Percentiles rank a stretch among this genome's conserved stretches.
These are phyloP conservation scores for Acropora tenuis DNA, from an alignment of 64 coral and sea anemone species.

Conservation along the genomic window DNA sequence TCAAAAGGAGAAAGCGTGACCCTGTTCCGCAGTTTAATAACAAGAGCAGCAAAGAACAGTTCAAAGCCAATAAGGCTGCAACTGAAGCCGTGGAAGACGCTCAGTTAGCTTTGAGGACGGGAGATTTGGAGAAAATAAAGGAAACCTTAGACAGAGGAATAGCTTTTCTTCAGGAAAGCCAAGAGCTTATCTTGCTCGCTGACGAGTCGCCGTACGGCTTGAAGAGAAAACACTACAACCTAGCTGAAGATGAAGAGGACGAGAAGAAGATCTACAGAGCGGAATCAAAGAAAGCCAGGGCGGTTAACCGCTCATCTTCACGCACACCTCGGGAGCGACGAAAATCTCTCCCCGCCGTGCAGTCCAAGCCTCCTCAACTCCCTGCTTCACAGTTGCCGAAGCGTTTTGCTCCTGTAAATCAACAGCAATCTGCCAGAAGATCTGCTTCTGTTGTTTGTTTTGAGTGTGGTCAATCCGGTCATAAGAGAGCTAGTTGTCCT, in stretches of 20 bases:
- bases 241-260: too few species aligned
- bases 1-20: not conserved
- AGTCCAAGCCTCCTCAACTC: not conserved
- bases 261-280: conserved; percentile 32
- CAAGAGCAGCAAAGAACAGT: conserved; percentile 1
- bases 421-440: not conserved
- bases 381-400: too few species aligned
- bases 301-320: not conserved
- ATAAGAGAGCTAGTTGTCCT: not conserved
- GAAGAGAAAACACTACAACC: conserved; percentile 11
- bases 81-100: too few species aligned
- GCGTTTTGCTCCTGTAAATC: too few species aligned
- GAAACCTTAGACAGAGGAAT: not conserved
- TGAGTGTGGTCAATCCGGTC: too few species aligned
- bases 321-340: not conserved
- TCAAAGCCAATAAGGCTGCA: not conserved
- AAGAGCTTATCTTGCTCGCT: conserved; percentile 23
- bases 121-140: not conserved
- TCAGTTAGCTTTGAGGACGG: not conserved
- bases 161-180: not conserved
- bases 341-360: not conserved
- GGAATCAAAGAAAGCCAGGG: conserved; percentile 10
- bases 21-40: not conserved
- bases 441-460: not conserved
- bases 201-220: conserved; percentile 21